A percentile compares a stretch with the other conserved stretches of the same genome.
These are phyloP conservation scores for Tyto alba DNA, from an alignment of 2,113 vertebrate species.

Conservation along the genomic window DNA sequence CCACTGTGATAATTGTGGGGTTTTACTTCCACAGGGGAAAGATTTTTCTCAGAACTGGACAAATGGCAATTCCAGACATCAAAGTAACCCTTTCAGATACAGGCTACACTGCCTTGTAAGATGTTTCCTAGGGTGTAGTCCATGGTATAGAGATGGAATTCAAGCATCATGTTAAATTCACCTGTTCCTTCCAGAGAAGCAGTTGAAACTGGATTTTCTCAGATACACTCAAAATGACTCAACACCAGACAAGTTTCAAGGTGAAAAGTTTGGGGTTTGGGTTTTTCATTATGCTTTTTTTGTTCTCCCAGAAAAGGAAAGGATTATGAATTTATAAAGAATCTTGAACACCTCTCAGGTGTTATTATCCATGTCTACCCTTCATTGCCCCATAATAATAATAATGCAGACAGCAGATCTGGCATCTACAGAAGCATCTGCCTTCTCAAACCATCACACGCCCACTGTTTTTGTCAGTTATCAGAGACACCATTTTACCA, in stretches of 20 bases:
- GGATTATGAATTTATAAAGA: background rate
- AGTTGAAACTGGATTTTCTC: background rate
- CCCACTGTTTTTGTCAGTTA: background rate
- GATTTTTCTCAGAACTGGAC: background rate
- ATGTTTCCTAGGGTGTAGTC: background rate
- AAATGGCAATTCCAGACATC: background rate
- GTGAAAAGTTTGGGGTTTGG: background rate
- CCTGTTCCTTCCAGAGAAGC: background rate
- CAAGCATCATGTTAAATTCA: background rate
- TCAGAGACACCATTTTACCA: background rate
- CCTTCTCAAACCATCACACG: background rate
- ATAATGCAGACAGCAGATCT: background rate
- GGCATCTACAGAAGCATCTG: background rate
- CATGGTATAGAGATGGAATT: background rate
- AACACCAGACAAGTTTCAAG: background rate
- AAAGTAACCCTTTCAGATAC: background rate
- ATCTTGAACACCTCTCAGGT: background rate
- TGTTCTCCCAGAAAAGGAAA: background rate
- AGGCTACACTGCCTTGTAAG: background rate
- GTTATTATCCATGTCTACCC: background rate
- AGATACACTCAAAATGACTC: background rate
- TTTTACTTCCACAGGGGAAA: background rate
- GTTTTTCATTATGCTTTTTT: background rate
- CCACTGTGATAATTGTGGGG: background rate
- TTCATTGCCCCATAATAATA: background rate